Conservation (phyloP, 1,140 invertebrate genomes). For the Drosophila kurseongensis region DNA sequence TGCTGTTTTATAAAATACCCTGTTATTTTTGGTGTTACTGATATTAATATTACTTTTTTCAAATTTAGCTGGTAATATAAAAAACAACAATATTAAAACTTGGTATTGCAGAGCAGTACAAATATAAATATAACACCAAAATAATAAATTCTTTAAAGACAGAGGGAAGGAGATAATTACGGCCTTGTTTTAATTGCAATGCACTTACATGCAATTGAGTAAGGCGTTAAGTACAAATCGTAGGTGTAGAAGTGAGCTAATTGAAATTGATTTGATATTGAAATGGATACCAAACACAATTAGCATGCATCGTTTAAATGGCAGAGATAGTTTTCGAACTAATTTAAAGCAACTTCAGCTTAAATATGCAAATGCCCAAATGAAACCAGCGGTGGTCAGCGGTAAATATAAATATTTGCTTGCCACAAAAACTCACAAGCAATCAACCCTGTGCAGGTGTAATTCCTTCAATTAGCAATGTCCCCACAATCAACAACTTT, state of each 20-base stretch:
- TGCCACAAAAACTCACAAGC: slow-evolving; percentile 1
- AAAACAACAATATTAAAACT: no score
- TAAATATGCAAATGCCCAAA: slow-evolving; percentile 24
- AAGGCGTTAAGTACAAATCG: not conserved
- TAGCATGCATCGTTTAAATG: not conserved
- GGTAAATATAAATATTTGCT: slow-evolving; percentile 42
- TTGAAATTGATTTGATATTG: not conserved
- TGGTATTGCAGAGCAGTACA: no score
- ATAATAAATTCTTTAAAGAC: no score
- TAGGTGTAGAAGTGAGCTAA: not conserved
- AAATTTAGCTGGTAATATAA: no score
- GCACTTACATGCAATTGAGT: no score
- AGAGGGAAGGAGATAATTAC: no score
- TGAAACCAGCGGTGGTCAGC: slow-evolving; percentile 11
- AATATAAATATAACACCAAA: no score
- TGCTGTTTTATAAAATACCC: no score
- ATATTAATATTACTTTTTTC: no score
- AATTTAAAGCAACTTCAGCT: slow-evolving; percentile 6
- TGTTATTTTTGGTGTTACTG: no score
- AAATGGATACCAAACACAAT: not conserved
- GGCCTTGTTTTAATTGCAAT: no score
- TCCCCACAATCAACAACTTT: slow-evolving; percentile 30
- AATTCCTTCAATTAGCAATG: slow-evolving; percentile 37
- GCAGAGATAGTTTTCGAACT: not conserved
- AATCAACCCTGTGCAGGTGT: slow-evolving; percentile 6